These are phyloP conservation scores for Crioceris asparagi DNA, from an alignment of 2,888 invertebrate species.

Conservation along the genomic window DNA sequence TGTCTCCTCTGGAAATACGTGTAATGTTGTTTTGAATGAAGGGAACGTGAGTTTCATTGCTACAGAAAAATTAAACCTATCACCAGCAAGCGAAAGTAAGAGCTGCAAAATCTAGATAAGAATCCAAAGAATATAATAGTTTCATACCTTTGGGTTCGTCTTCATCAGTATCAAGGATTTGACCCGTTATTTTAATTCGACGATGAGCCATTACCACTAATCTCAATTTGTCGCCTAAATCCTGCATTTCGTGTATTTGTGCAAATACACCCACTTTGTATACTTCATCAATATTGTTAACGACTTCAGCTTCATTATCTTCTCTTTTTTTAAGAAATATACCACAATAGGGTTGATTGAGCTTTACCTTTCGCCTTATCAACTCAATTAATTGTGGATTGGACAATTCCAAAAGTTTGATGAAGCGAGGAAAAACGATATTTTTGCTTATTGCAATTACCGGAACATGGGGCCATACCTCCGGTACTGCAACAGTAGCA, in stretches of 20 bases:
- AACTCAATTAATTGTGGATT: conserved; percentile 82
- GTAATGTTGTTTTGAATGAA: conserved; percentile 70
- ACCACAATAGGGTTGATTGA: conserved; percentile 96
- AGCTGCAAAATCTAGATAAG: background rate
- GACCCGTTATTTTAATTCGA: conserved; percentile 69
- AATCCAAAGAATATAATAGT: background rate
- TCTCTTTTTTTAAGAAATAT: conserved; percentile 90
- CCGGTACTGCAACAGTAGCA: conserved; percentile 87
- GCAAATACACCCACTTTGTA: conserved; percentile 92
- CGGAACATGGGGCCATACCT: conserved; percentile 93
- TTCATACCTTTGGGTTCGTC: conserved; percentile 41
- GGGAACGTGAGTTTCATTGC: conserved; percentile 76
- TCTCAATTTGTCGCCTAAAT: conserved; percentile 78
- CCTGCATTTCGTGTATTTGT: conserved; percentile 96
- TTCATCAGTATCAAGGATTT: conserved; percentile 62
- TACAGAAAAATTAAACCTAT: conserved; percentile 27
- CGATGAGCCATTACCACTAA: conserved; percentile 93
- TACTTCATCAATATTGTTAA: conserved; percentile 73
- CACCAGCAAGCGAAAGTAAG: background rate
- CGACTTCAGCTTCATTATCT: conserved; percentile 78
- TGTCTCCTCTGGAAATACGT: conserved; percentile 69
- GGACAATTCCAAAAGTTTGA: conserved; percentile 89
- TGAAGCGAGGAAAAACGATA: conserved; percentile 96
- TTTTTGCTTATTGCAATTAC: conserved; percentile 88
- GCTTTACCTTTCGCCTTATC: conserved; percentile 82